phyloP scores from a whole-genome alignment of 2,888 invertebrate species.

The Drosophila melanosoma region DNA sequence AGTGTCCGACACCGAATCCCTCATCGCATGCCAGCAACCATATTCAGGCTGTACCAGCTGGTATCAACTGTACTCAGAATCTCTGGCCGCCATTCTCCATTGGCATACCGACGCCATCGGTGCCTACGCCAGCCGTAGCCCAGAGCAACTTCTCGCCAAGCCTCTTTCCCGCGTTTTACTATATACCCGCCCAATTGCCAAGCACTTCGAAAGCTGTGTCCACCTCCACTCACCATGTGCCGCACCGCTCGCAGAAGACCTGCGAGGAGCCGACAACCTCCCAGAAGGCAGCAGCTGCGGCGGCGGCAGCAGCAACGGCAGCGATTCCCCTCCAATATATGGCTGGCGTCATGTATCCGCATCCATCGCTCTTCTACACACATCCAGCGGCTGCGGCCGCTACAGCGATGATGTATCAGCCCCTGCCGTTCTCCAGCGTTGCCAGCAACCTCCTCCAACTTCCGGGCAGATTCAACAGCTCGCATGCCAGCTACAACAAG shows the following conservation, averaged over 20 bases:
- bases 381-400: constrained; percentile 85
- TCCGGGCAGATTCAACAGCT: constrained; percentile 52
- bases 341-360: constrained; percentile 87
- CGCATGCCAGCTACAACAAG: constrained; percentile 51
- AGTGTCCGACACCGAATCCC: constrained; percentile 15
- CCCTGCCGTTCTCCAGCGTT: constrained; percentile 85
- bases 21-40: constrained; percentile 23
- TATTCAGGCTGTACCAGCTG: constrained; percentile 32
- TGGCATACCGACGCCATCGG: constrained; percentile 82
- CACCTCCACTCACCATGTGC: not conserved
- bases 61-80: constrained; percentile 75
- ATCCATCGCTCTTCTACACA: constrained; percentile 86
- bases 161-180: constrained; percentile 87
- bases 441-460: constrained; percentile 65
- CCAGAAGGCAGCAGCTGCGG: constrained; percentile 55
- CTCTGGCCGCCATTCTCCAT: constrained; percentile 88
- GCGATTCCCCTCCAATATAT: constrained; percentile 87
- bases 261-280: constrained; percentile 72
- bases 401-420: constrained; percentile 87
- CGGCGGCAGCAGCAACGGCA: constrained; percentile 37
- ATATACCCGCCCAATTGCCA: constrained; percentile 85
- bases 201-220: constrained; percentile 11
- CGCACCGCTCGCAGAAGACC: constrained; percentile 20
- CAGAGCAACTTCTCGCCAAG: constrained; percentile 82
- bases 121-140: constrained; percentile 63